Conservation (phyloP, 2,113 vertebrate species). For the Lontra canadensis region DNA sequence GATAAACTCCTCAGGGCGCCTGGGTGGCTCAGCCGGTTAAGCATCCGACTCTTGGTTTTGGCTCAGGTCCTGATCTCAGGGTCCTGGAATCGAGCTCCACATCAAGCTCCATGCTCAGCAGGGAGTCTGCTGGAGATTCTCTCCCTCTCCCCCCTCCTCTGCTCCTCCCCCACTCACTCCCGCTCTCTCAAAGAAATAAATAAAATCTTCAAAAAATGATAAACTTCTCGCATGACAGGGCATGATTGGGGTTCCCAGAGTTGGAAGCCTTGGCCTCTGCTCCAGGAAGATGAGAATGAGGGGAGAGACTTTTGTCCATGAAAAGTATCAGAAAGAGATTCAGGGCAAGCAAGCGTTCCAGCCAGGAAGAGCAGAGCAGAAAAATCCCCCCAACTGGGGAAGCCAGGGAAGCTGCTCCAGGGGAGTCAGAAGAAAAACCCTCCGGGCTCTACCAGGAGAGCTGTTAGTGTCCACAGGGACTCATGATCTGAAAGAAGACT, state of each 20-base stretch:
- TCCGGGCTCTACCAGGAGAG: background rate
- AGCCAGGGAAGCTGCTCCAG: background rate
- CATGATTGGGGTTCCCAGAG: background rate
- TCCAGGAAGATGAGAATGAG: background rate
- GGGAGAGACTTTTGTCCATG: background rate
- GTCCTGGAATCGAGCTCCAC: background rate
- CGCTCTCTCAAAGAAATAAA: background rate
- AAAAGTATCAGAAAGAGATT: background rate
- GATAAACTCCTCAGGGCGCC: background rate
- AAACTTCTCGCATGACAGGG: background rate
- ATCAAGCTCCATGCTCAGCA: background rate
- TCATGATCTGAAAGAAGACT: background rate
- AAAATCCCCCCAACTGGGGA: background rate
- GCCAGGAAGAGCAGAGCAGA: background rate
- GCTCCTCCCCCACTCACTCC: background rate
- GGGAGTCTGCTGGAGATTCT: background rate
- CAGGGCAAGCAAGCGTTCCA: background rate
- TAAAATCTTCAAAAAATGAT: background rate
- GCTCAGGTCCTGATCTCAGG: background rate
- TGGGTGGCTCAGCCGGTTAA: background rate
- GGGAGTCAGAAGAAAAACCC: background rate
- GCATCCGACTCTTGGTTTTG: background rate
- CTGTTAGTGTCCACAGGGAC: background rate
- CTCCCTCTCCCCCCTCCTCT: background rate
- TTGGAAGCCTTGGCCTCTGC: background rate